Evolutionary conservation across 1,140 invertebrate species (phyloP).

Genomic region (Luehdorfia chinensis): DNA sequence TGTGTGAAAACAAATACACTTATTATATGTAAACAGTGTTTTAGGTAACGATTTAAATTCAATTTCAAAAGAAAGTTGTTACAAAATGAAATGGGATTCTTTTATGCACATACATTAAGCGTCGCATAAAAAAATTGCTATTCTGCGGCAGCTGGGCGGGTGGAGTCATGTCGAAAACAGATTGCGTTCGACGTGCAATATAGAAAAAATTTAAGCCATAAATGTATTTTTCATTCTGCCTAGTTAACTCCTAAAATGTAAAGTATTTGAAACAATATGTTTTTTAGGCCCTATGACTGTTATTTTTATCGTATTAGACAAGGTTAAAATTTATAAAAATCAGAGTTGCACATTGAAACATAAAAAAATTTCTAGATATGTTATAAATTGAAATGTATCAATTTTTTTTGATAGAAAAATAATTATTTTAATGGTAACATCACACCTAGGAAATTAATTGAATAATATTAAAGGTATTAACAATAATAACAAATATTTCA

Average conservation of each 20-base stretch:
- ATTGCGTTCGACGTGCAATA: slow-evolving; percentile 8
- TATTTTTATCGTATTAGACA: no score
- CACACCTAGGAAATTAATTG: no score
- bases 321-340: no score
- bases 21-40: background rate
- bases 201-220: background rate
- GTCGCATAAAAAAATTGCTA: slow-evolving; percentile 9
- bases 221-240: slow-evolving; percentile 3
- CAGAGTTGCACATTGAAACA: no score
- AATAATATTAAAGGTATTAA: no score
- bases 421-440: no score
- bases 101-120: slow-evolving; percentile 15
- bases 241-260: background rate
- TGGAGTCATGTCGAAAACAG: slow-evolving; percentile 11
- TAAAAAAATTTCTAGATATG: no score
- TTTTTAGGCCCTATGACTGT: no score
- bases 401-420: no score
- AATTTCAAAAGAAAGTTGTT: slow-evolving; percentile 14
- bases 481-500: no score
- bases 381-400: no score
- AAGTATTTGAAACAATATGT: no score
- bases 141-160: slow-evolving; percentile 9
- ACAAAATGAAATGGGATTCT: slow-evolving; percentile 12
- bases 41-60: slow-evolving; percentile 10
- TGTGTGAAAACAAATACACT: background rate